These are phyloP conservation scores for Uropetala carovei DNA, from an alignment of 2,888 invertebrate species.

Conservation along the genomic window DNA sequence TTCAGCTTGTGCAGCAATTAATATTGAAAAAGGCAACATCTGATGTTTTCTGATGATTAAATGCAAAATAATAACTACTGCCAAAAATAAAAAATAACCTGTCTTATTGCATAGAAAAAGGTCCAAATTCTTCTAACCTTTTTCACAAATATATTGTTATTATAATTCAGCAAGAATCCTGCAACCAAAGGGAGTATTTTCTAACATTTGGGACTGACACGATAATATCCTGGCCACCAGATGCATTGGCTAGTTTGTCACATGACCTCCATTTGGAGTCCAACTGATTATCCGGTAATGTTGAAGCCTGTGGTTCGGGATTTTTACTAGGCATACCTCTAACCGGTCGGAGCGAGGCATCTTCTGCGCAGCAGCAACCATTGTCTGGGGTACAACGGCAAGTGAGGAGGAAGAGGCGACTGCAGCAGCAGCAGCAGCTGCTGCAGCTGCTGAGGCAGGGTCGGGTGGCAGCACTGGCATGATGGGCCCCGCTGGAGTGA, in stretches of 20 bases:
- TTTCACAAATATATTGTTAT: background rate
- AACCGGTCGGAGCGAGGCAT: constrained; percentile 96
- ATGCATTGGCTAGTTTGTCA: constrained; percentile 1
- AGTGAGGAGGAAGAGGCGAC: constrained; percentile 80
- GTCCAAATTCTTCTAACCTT: constrained; percentile 54
- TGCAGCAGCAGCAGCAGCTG: constrained; percentile 43
- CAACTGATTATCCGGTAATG: constrained; percentile 25
- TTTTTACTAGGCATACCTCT: constrained; percentile 82
- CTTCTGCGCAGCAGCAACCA: constrained; percentile 92
- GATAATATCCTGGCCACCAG: constrained; percentile 10
- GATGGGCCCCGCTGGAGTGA: constrained; percentile 88
- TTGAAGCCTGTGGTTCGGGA: constrained; percentile 28
- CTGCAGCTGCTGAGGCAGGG: constrained; percentile 83
- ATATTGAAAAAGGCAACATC: constrained; percentile 38
- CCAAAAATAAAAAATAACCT: constrained; percentile 59
- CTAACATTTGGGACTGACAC: background rate
- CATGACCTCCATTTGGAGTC: background rate
- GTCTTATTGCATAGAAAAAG: background rate
- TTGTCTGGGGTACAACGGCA: constrained; percentile 88
- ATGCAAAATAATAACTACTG: constrained; percentile 62
- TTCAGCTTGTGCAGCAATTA: constrained; percentile 52
- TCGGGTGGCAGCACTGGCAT: constrained; percentile 95
- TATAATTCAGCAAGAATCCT: background rate
- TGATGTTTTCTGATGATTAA: constrained; percentile 61
- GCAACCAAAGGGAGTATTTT: background rate